Evolutionary conservation across 2,113 vertebrate species (phyloP).

Genomic region (Genyomyrus donnyi): DNA sequence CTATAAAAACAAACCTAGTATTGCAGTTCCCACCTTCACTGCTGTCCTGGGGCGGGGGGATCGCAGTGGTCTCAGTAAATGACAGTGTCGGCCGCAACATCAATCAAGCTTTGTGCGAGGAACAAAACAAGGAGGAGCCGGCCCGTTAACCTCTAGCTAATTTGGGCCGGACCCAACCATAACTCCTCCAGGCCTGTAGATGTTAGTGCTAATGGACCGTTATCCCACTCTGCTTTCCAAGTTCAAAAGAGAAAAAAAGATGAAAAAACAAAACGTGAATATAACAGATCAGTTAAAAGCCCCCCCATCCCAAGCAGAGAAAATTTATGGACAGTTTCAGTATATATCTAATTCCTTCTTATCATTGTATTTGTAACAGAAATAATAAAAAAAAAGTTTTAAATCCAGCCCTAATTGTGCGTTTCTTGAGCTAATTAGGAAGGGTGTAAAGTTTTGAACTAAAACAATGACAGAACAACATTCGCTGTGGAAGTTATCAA

Average conservation of each 20-base stretch:
- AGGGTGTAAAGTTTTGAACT: slow-evolving; percentile 40
- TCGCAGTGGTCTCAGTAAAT: not conserved
- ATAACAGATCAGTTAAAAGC: not conserved
- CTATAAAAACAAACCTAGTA: not conserved
- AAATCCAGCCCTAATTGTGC: slow-evolving; percentile 18
- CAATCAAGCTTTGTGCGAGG: not conserved
- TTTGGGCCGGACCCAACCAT: not conserved
- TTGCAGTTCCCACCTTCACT: not conserved
- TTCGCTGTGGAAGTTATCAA: slow-evolving; percentile 45
- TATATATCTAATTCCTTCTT: not conserved
- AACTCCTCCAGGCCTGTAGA: not conserved
- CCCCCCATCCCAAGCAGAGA: not conserved
- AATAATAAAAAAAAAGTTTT: not conserved
- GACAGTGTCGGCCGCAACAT: not conserved
- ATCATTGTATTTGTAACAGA: not conserved
- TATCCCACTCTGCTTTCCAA: not conserved
- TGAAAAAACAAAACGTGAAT: not conserved
- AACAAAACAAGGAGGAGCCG: not conserved
- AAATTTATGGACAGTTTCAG: not conserved
- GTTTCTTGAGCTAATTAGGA: slow-evolving; percentile 40
- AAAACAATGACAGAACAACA: slow-evolving; percentile 34
- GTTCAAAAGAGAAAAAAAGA: not conserved
- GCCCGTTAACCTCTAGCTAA: not conserved
- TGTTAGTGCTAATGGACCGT: not conserved
- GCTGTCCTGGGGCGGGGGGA: not conserved